Conservation (phyloP, 2,888 invertebrate genomes). For the Drosophila eohydei region DNA sequence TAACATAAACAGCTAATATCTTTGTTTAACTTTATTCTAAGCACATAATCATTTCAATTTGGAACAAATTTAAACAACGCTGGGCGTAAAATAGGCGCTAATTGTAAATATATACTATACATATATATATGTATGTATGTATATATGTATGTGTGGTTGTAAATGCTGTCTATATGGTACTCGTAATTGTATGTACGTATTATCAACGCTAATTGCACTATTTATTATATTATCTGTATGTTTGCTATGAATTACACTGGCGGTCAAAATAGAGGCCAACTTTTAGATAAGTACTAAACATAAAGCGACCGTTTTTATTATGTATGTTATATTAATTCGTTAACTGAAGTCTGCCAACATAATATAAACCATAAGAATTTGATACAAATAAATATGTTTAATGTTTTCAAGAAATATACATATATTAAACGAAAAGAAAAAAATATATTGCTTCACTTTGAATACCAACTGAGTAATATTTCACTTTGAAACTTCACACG, state of each 20-base stretch:
- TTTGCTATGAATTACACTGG: constrained; percentile 59
- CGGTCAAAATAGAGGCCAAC: constrained; percentile 23
- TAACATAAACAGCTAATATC: constrained; percentile 75
- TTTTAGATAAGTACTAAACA: constrained; percentile 31
- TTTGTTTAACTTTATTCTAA: constrained; percentile 61
- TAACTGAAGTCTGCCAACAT: not conserved
- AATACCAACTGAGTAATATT: constrained; percentile 49
- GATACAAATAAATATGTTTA: constrained; percentile 48
- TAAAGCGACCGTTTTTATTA: not conserved
- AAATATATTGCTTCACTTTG: constrained; percentile 47
- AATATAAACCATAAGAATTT: constrained; percentile 15
- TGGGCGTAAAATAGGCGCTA: constrained; percentile 74
- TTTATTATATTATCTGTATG: constrained; percentile 51
- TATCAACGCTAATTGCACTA: constrained; percentile 75
- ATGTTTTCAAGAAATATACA: constrained; percentile 10
- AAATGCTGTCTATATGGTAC: constrained; percentile 60
- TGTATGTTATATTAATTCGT: not conserved
- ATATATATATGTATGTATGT: constrained; percentile 18
- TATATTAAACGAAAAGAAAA: constrained; percentile 18
- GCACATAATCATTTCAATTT: constrained; percentile 54
- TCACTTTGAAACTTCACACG: constrained; percentile 22
- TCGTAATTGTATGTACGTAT: constrained; percentile 56
- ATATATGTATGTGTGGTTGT: constrained; percentile 32
- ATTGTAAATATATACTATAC: constrained; percentile 51
- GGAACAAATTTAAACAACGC: constrained; percentile 76